A percentile compares a stretch with the other conserved stretches of the same genome.
phyloP scores from a whole-genome alignment of 2,888 invertebrate genomes.

The Deladenus siricidicola region DNA sequence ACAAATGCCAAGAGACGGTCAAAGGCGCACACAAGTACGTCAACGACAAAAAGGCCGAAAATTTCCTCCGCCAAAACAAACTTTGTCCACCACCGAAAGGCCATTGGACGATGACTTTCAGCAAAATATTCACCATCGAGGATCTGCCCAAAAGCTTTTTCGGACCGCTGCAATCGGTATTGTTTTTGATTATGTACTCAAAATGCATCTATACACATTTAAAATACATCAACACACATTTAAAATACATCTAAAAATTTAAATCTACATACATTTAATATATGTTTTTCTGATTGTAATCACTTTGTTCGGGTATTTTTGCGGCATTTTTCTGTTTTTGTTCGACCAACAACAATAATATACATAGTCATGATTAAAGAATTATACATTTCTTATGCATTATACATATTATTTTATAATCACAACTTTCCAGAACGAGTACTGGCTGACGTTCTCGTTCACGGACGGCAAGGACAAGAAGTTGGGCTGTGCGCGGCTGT shows the following conservation, averaged over 20 bases:
- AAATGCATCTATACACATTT: too few relatives aligned
- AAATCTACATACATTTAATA: too few relatives aligned
- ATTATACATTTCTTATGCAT: not conserved
- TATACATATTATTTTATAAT: constrained; percentile 13
- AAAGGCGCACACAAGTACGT: constrained; percentile 51
- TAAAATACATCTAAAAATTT: too few relatives aligned
- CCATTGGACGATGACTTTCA: constrained; percentile 54
- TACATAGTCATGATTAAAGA: not conserved
- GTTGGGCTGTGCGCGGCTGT: constrained; percentile 49
- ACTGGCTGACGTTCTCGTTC: constrained; percentile 54
- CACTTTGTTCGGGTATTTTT: too few relatives aligned
- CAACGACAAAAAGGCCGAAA: constrained; percentile 45
- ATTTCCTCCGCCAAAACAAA: constrained; percentile 39
- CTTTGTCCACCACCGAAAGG: constrained; percentile 47
- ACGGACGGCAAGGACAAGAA: constrained; percentile 48
- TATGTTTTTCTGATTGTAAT: too few relatives aligned
- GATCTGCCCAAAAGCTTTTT: constrained; percentile 53
- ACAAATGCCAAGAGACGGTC: constrained; percentile 52
- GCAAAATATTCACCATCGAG: constrained; percentile 51
- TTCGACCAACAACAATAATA: not conserved
- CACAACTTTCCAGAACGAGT: constrained; percentile 53
- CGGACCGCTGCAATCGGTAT: constrained; percentile 52
- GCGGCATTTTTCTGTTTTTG: not conserved
- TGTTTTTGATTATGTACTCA: not conserved
- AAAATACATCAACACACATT: too few relatives aligned